Evolutionary conservation across 92 coral and sea anemone genomes (phyloP), one percentile per base, ranked within the genome.

Genomic region (Plumapathes pennacea): DNA sequence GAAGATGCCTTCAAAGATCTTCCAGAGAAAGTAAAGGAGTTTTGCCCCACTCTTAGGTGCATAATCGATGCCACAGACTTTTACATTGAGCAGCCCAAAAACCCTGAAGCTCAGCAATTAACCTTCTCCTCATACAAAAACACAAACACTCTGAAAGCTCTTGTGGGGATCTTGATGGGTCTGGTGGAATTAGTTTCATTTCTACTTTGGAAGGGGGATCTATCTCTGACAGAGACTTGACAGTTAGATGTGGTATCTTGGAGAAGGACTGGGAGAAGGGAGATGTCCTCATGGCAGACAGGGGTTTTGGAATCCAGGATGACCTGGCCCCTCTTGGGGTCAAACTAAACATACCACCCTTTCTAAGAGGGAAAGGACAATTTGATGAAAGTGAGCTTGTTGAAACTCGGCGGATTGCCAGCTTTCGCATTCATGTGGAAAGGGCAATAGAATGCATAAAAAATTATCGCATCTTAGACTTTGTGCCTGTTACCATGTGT

Each of bases 391-490:
- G 57, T 13, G 67, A 69, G 17, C 76, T 56, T 56, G 76, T 69
- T 22, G 76, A 56, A 69, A 69, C 67, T 5, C 46, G 67, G 3
- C 38, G 50, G 28, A 69, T 69, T 46, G 76, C 76, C 43, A 69
- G 57, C 34, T 69, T 32, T 33, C 34, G 59, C 23, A 74, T 74
- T 63, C 73, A 74, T 62, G 81, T 74, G 34, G 81, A 74, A 24
- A 72, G 67, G 30, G 67, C 81, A 30, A 74, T 74, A 17, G 66
- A 74, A 38, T 25, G 59, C 25, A 56, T 70, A 5, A 59, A 70
- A 36, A 70, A 70, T 32, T 70, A 70, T 70, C 77, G 59, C 18
- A 70, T 70, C 25, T 62, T 72, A 44, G 79, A 72, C 23, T 41
- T 60, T 72, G 79, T 33, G 5, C 79, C 79, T 15, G 53, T 60